Base-by-base conservation (phyloP, 2,797 vertebrate species). In the Alcedo atthis region DNA sequence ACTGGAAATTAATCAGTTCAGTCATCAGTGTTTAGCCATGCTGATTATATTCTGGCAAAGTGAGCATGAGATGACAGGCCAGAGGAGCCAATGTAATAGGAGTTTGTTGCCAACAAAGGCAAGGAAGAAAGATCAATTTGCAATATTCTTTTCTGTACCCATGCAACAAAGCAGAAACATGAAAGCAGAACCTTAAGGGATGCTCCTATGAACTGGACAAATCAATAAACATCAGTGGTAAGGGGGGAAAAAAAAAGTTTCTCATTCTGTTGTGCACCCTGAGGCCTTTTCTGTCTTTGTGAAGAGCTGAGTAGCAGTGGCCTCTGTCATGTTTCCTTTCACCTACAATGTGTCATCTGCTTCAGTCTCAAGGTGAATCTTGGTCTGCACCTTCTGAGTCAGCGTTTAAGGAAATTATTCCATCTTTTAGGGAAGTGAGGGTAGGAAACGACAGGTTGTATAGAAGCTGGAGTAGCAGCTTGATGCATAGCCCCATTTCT, bases 171-270 rank as follows among this genome's bases (percentile, higher is more conserved):
- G 98, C 97, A 97, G 96, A 98, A 98, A 99, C 99, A 98, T 99
- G 98, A 99, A 99, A 99, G 98, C 97, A 95, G 97, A 97, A 97
- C 98, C 98, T 98, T 98, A 98, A 98, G 98, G 97, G 98, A 98
- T 97, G 98, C 97, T 98, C 98, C 98, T 98, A 98, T 98, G 98
- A 99, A 99, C 98, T 97, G 97, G 97, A 97, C 97, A 97, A 98
- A 99, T 99, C 99, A 99, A 99, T 99, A 99, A 98, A 98, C 98
- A 98, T 98, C 98, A 98, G 98, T 98, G 97, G 96, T 49, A 55
- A 90, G 95, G 95, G 77, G 43, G 73, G 43, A 13, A 17, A 6
- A 12, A 85, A 81, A 96, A 98, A 97, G 95, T 97, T 98, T 97
- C 97, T 98, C 22, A 87, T 97, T 97, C 95, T 96, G 78, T 90